Percentiles rank a stretch among this genome's conserved stretches.
These are phyloP conservation scores for Macropus fuliginosus DNA, from an alignment of 2,797 vertebrate genomes.

Conservation along the genomic window DNA sequence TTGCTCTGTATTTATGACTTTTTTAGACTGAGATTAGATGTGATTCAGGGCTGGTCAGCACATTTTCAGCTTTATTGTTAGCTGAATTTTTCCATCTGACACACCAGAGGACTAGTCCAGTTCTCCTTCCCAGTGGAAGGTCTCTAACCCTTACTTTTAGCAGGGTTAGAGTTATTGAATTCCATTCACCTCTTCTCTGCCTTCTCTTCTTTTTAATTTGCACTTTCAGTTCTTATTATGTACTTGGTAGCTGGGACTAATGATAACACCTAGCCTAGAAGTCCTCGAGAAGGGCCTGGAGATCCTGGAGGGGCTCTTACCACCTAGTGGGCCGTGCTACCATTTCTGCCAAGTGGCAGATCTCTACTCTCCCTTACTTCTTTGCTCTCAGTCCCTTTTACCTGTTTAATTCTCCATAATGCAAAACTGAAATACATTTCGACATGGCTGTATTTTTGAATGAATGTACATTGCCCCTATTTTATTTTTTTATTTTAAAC, in stretches of 20 bases:
- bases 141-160: neutral
- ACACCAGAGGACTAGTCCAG: neutral
- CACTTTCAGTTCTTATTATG: neutral
- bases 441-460: slow-evolving; percentile 34
- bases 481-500: neutral
- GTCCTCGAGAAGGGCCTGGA: neutral
- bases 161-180: neutral
- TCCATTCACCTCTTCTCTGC: neutral
- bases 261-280: neutral
- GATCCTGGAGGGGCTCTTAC: neutral
- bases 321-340: neutral
- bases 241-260: neutral
- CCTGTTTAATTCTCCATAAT: neutral
- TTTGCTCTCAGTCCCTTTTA: neutral
- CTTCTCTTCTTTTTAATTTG: neutral
- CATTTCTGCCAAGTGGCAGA: neutral
- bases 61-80: neutral
- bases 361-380: neutral
- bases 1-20: neutral
- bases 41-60: neutral
- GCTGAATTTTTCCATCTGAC: neutral
- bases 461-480: slow-evolving; percentile 13
- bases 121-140: neutral
- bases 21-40: neutral
- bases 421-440: slow-evolving; percentile 46